A percentile compares a stretch with the other conserved stretches of the same genome.
These are phyloP conservation scores for Atethmia centrago DNA, from an alignment of 2,888 invertebrate species.

Conservation along the genomic window DNA sequence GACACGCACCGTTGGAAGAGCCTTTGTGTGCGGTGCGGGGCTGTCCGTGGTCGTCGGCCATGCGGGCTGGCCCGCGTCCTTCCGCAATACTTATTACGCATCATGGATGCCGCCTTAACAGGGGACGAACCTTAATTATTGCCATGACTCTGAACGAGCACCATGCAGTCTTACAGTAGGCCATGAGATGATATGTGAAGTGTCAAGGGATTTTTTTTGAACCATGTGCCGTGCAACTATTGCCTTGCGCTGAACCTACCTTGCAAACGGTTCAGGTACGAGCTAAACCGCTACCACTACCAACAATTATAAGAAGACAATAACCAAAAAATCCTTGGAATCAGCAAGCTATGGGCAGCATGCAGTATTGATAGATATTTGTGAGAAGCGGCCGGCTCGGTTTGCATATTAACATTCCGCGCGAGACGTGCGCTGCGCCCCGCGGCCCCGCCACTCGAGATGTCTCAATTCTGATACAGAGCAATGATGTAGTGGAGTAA, in stretches of 20 bases:
- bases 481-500: constrained; percentile 57
- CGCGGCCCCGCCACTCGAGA: constrained; percentile 70
- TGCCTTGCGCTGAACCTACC: background rate
- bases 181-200: background rate
- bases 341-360: constrained; percentile 54
- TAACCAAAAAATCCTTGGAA: constrained; percentile 50
- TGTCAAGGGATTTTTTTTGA: background rate
- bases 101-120: no score
- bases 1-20: no score
- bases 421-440: constrained; percentile 67
- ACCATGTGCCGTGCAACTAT: background rate
- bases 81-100: no score
- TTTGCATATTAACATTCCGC: constrained; percentile 84
- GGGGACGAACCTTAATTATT: no score
- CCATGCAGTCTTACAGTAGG: background rate
- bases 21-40: no score
- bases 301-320: constrained; percentile 41
- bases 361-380: constrained; percentile 61
- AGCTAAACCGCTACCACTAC: background rate
- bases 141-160: no score
- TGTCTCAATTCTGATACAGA: constrained; percentile 82
- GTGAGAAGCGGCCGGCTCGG: constrained; percentile 59
- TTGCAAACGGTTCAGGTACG: background rate
- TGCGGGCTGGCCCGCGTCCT: no score
- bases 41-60: no score